Percentiles rank a stretch among this genome's conserved stretches.
phyloP scores from a whole-genome alignment of 2,797 vertebrate species.

The Crypturellus tataupa region DNA sequence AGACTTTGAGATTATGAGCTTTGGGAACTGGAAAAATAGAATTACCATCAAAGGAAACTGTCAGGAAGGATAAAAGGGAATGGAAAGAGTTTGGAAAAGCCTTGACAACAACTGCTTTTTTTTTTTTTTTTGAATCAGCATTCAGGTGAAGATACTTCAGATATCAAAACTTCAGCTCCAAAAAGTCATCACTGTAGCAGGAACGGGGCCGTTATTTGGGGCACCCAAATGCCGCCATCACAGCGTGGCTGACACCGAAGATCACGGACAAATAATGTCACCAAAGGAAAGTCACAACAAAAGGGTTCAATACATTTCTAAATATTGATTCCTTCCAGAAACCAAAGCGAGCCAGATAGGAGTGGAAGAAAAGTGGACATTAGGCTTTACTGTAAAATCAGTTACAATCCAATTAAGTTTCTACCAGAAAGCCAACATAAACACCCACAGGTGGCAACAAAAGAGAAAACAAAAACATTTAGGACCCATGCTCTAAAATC shows the following conservation, averaged over 20 bases:
- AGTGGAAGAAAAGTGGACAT: constrained; percentile 13
- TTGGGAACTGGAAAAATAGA: constrained; percentile 71
- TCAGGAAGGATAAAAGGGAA: constrained; percentile 68
- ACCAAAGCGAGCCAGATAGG: constrained; percentile 24
- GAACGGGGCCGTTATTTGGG: background rate
- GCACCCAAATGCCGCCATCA: background rate
- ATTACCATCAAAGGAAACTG: constrained; percentile 73
- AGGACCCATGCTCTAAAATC: constrained; percentile 13
- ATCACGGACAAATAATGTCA: constrained; percentile 23
- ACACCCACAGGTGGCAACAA: background rate
- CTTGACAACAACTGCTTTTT: constrained; percentile 20
- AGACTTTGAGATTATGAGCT: constrained; percentile 60
- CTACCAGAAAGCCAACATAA: constrained; percentile 47
- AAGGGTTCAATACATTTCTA: constrained; percentile 34
- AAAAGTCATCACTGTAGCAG: background rate
- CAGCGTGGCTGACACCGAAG: background rate
- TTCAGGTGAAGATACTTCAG: constrained; percentile 23
- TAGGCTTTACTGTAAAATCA: constrained; percentile 64
- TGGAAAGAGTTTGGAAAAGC: constrained; percentile 20
- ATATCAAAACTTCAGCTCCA: constrained; percentile 4
- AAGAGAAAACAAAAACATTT: constrained; percentile 13
- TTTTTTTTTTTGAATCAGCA: constrained; percentile 30
- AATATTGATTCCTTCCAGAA: constrained; percentile 58
- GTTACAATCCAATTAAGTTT: constrained; percentile 49
- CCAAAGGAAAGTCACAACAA: constrained; percentile 28